A percentile compares a stretch with the other conserved stretches of the same genome.
These are phyloP conservation scores for Heterochromis multidens DNA, from an alignment of 2,113 vertebrate genomes.

Conservation along the genomic window DNA sequence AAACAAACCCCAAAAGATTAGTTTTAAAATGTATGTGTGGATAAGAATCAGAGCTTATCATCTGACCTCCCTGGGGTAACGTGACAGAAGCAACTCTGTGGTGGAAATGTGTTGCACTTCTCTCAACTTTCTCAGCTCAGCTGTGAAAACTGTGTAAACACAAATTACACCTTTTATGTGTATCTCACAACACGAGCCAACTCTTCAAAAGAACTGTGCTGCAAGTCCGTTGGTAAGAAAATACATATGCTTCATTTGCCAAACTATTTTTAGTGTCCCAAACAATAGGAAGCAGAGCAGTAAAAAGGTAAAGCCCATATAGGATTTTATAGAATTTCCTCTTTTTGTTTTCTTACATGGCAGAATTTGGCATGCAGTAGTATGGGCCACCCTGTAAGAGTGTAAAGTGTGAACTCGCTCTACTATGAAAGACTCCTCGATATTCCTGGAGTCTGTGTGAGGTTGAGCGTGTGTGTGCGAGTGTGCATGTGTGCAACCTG, in stretches of 20 bases:
- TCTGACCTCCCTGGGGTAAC: background rate
- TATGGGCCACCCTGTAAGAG: conserved; percentile 15
- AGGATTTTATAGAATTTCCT: conserved; percentile 43
- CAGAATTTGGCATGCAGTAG: conserved; percentile 4
- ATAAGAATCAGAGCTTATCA: background rate
- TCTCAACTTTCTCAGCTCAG: background rate
- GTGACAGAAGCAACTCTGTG: background rate
- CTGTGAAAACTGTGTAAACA: conserved; percentile 29
- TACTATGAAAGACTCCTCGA: conserved; percentile 3
- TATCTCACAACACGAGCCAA: background rate
- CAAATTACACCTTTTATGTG: background rate
- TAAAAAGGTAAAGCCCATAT: background rate
- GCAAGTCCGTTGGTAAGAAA: background rate
- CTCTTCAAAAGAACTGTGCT: background rate
- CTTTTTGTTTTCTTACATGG: conserved; percentile 34
- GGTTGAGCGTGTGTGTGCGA: background rate
- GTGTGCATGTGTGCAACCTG: conserved; percentile 1
- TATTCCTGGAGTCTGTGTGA: background rate
- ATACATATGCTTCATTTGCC: background rate
- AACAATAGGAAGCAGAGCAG: background rate
- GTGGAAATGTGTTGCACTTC: background rate
- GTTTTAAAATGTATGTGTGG: background rate
- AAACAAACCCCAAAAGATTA: conserved; percentile 3
- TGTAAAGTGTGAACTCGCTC: conserved; percentile 10
- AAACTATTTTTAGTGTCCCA: conserved; percentile 22